These are phyloP conservation scores for Buteo buteo DNA, from an alignment of 2,113 vertebrate species.

Conservation along the genomic window DNA sequence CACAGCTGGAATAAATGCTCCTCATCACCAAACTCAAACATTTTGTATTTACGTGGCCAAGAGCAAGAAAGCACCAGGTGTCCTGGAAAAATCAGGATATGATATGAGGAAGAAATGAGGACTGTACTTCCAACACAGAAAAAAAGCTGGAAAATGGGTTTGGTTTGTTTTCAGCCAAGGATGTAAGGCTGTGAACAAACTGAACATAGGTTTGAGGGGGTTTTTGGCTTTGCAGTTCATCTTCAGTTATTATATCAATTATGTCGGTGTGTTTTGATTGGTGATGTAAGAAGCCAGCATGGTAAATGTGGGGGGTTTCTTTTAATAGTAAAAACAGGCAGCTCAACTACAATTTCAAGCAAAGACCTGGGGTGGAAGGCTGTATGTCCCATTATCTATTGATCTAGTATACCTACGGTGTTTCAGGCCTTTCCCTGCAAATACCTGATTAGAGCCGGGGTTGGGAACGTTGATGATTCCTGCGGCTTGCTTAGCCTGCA, in stretches of 20 bases:
- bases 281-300: background rate
- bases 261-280: fast-evolving
- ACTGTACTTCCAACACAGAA: fast-evolving
- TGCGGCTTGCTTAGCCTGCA: slow-evolving; percentile 97
- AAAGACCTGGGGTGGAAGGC: background rate
- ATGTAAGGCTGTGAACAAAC: background rate
- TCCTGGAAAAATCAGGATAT: background rate
- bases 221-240: background rate
- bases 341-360: fast-evolving
- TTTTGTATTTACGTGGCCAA: background rate
- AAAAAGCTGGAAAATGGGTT: background rate
- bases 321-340: too few species aligned
- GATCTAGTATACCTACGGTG: fast-evolving
- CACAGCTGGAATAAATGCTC: background rate
- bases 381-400: fast-evolving
- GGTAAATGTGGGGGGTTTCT: fast-evolving
- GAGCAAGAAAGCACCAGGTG: background rate
- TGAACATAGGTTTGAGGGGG: fast-evolving
- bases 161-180: background rate
- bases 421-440: background rate
- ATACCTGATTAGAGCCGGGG: slow-evolving; percentile 95
- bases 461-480: slow-evolving; percentile 99
- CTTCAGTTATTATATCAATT: fast-evolving
- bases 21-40: fast-evolving
- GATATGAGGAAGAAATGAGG: fast-evolving